Percentiles rank a stretch among this genome's conserved stretches.
Conservation (phyloP, 2,888 invertebrate species). For the Lepidochitona cinerea region DNA sequence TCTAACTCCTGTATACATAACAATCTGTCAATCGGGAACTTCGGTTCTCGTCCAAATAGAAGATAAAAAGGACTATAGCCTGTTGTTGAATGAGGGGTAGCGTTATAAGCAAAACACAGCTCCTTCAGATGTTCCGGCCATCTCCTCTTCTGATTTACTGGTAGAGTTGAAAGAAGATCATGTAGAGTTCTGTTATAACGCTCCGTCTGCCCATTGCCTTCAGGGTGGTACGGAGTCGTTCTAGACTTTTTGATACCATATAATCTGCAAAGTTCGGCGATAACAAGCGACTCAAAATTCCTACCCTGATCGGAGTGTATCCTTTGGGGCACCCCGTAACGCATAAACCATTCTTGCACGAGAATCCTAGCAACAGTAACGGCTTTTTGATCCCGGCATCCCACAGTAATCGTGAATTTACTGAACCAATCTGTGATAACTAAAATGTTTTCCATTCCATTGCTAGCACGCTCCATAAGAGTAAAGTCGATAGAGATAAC, state of each 20-base stretch:
- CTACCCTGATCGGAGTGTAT: not conserved
- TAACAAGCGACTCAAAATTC: not conserved
- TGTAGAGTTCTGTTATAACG: conserved; percentile 21
- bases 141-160: conserved; percentile 6
- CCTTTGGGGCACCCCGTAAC: not conserved
- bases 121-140: conserved; percentile 16
- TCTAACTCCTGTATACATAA: not conserved
- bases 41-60: not conserved
- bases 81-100: not conserved
- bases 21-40: not conserved
- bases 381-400: conserved; percentile 15
- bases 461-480: not conserved
- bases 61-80: conserved; percentile 2
- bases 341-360: not conserved
- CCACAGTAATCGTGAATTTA: not conserved
- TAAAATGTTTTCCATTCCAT: not conserved
- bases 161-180: conserved; percentile 12
- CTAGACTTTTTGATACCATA: not conserved
- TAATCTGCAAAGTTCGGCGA: not conserved
- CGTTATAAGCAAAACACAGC: conserved; percentile 6
- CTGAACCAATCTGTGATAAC: not conserved
- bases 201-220: conserved; percentile 17
- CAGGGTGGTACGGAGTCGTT: conserved; percentile 24
- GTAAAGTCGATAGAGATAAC: not conserved
- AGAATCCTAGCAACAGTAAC: conserved; percentile 11